Evolutionary conservation across 2,113 vertebrate species (phyloP), one percentile per base, ranked within the genome.

Genomic region (Passer domesticus): DNA sequence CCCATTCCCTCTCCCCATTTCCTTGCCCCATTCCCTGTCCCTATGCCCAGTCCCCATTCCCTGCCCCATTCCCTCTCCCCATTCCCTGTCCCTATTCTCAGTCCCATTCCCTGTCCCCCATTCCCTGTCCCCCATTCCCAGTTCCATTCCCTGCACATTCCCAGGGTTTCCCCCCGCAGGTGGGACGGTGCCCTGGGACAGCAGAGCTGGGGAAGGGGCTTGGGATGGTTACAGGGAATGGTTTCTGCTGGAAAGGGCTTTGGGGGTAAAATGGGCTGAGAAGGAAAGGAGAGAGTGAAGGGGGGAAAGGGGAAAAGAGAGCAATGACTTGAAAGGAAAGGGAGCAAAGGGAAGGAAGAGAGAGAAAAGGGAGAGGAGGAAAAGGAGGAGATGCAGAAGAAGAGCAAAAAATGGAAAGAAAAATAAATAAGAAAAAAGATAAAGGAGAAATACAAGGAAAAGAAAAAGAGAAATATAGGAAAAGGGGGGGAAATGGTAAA

Each of bases 281-380:
- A 44, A 62, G 27, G 11, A 52, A 63, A 47, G 21, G 35, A 39
- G 11, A 24, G 5, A 35, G 9, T 6, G 15, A 16, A 19, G 2
- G 7, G 3, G 8, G 7, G 3, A 1, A 24, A 25, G 5, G 9
- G 2, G 2, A 7, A 23, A n/a, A 28, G 22, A 15, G 6, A 4
- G 3, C 17, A 11, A 39, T 18, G 5, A 21, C 8, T 3, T 2
- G 24, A 20, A 14, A 8, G 11, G 3, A 7, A 8, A 56, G 23
- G 14, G 17, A 25, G 2, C 6, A 16, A 63, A 6, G 6, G 0
- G 0, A 55, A 47, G n/a, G 18, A 8, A 37, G 13, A 1, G 28
- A 46, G 4, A 10, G 7, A 25, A 19, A 11, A 37, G 4, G 30
- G 10, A 19, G 6, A 19, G 8, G 15, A 6, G 2, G 14, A 25